These are phyloP conservation scores for Babylonia areolata DNA, from an alignment of 1,140 invertebrate species.

Conservation along the genomic window DNA sequence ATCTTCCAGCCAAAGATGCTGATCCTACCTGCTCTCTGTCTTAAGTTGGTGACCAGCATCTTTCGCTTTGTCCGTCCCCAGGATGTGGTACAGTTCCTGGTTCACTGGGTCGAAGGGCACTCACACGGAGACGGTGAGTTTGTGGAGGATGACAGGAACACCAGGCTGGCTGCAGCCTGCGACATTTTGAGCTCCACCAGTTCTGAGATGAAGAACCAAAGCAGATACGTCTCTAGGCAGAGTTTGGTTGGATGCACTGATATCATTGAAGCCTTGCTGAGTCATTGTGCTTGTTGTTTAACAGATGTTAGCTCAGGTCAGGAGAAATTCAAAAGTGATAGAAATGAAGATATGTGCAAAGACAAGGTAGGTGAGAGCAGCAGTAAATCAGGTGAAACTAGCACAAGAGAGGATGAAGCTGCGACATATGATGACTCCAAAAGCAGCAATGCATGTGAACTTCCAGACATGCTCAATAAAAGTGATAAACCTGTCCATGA, in stretches of 20 bases:
- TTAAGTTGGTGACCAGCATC: constrained; percentile 9
- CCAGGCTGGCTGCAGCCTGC: neutral
- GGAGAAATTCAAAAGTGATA: too few species aligned
- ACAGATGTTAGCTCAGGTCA: too few species aligned
- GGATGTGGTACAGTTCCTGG: neutral
- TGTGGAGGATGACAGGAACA: neutral
- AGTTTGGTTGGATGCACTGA: neutral
- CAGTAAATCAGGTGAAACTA: too few species aligned
- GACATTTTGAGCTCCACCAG: neutral
- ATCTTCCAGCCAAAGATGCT: constrained; percentile 35
- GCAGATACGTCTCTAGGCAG: neutral
- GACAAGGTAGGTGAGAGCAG: too few species aligned
- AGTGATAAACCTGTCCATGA: too few species aligned
- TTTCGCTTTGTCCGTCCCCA: neutral
- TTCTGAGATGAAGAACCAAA: neutral
- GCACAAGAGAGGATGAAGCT: too few species aligned
- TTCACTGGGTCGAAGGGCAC: neutral
- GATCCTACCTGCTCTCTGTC: constrained; percentile 11
- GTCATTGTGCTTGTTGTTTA: too few species aligned
- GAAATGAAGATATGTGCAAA: too few species aligned
- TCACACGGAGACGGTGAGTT: neutral
- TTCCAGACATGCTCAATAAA: too few species aligned
- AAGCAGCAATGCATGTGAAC: too few species aligned
- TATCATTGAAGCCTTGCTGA: neutral
- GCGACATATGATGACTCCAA: too few species aligned